phyloP scores from a whole-genome alignment of 2,797 vertebrate species.

The Onychomys leucogaster region DNA sequence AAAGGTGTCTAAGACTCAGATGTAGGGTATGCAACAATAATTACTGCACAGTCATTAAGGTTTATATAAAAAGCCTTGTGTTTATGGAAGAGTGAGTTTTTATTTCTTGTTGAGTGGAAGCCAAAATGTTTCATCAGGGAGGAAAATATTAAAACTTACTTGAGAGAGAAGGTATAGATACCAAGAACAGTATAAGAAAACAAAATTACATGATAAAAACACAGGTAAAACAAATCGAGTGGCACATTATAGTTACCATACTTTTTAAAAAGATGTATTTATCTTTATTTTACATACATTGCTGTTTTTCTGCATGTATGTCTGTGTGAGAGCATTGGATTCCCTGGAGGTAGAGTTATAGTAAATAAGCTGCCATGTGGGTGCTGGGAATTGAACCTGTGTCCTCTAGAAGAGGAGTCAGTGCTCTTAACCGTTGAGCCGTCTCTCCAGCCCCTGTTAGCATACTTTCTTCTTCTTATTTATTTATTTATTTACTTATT shows the following conservation, averaged over 20 bases:
- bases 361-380: too few species aligned
- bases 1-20: neutral
- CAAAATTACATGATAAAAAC: neutral
- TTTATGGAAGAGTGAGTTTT: slow-evolving; percentile 33
- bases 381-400: too few species aligned
- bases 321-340: too few species aligned
- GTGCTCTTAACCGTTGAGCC: too few species aligned
- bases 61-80: neutral
- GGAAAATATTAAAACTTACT: slow-evolving; percentile 5
- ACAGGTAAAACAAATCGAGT: neutral
- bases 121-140: slow-evolving; percentile 15
- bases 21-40: neutral
- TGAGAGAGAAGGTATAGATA: slow-evolving; percentile 11
- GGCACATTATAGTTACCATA: neutral
- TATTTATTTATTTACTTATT: too few species aligned
- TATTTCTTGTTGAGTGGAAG: slow-evolving; percentile 24
- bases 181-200: neutral
- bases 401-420: too few species aligned
- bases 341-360: too few species aligned
- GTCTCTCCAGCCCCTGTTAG: neutral
- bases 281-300: neutral
- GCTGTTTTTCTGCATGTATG: too few species aligned
- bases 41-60: neutral
- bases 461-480: too few species aligned
- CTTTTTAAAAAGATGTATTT: neutral